Base-by-base conservation (phyloP, 2,113 vertebrate genomes). In the Psittacara wagleri region DNA sequence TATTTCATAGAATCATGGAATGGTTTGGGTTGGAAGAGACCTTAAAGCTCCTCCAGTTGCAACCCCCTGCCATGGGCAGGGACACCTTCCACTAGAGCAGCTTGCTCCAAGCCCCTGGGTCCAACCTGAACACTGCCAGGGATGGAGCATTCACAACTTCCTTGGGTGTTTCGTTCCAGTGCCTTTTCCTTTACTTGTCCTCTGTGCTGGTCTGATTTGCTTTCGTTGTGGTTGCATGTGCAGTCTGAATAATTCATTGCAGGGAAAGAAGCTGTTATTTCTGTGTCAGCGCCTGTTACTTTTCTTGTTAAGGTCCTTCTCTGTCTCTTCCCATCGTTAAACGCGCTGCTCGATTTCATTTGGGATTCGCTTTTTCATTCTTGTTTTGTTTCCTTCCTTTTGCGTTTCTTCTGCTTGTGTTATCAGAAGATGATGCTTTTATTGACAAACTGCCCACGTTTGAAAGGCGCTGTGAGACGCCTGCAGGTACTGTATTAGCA, bases 351-450 rank as follows among this genome's bases (percentile, higher is more conserved):
- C 41, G 74, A 48, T 97, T 97, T 97, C 95, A 80, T 96, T 89
- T 98, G 93, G 97, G 96, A 97, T 97, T 96, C 85, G 92, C 97
- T 88, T 97, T 97, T 96, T 97, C 95, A 93, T 98, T 96, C 96
- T 97, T 96, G 95, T 95, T 97, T 74, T n/a, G 49, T n/a, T n/a
- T 22, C 8, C 23, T 62, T 78, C 27, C 70, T 29, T 97, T 98
- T 97, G 96, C 76, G 46, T 98, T 98, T 97, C 97, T 98, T 98
- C 98, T 96, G 97, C 97, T 94, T 90, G 25, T 97, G 97, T 97
- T 97, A 94, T 99, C 98, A 98, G 99, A 99, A 98, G 99, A 98
- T 90, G 98, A 98, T 98, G 98, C 98, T 98, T 99, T 98, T 98
- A 88, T 98, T 99, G 98, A 97, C 98, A 99, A 98, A 98, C 98